Evolutionary conservation across 92 coral and sea anemone genomes (phyloP), one percentile per base, ranked within the genome.

Genomic region (Umimayanthus chanpuru): DNA sequence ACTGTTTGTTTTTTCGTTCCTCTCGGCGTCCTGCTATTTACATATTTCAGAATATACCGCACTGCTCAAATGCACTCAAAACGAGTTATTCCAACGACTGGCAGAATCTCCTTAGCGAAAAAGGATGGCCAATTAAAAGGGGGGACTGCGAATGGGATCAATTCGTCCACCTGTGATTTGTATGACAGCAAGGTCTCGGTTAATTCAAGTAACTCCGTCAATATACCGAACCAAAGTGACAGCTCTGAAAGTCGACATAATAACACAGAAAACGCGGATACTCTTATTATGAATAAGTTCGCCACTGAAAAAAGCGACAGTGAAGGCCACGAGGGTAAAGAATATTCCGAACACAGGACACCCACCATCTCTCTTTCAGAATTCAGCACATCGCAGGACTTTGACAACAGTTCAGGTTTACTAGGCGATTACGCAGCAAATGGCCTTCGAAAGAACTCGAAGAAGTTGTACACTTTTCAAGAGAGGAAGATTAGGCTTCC

Each of bases 1-100:
- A 90, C 89, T 28, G 96, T 95, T 38, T 95, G 98, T 29, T 95
- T 95, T 82, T 93, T 95, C 72, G 47, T 92, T 23, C 98, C 98
- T 25, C 93, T 95, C 18, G 94, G 88, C 5, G 85, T 93, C 10
- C 92, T 95, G 90, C 58, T 90, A 86, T 89, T 90, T 28, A 90
- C 96, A 15, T 95, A 95, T 53, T 92, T 90, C 41, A 73, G 89
- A 25, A 89, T 95, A 2, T 88, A 93, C 50, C 94, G 80, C 32
- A 92, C 98, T 4, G 98, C 98, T 36, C 85, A 90, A 81, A 68
- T n/a, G 65, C 96, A 93, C 50, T 90, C 98, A 39, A 92, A 84
- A 72, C 56, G 93, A 81, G 83, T 93, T 40, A 93, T 89, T 4
- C 98, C 98, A 9, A 85, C 89, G 8, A 92, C 98, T 2, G 98